Evolutionary conservation across 2,888 invertebrate genomes (phyloP).

Genomic region (Acleris holmiana): DNA sequence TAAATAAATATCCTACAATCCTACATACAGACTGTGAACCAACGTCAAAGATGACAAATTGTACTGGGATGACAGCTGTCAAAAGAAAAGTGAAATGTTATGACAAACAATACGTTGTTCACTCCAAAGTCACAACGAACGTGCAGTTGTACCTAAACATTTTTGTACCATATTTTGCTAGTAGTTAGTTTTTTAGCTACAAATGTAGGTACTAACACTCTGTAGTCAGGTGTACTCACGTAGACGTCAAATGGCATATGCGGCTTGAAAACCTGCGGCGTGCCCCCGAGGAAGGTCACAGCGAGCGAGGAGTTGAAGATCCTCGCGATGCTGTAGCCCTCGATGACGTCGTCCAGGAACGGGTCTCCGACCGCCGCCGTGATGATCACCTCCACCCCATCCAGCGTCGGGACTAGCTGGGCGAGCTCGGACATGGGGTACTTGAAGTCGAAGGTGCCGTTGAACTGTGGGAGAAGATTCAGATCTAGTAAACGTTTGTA

Average conservation of each 20-base stretch:
- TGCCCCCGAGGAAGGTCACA: conserved; percentile 93
- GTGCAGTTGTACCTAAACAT: no score
- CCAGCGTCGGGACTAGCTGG: conserved; percentile 86
- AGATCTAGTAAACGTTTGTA: not conserved
- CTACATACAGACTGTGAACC: no score
- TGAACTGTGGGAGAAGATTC: conserved; percentile 85
- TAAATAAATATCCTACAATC: no score
- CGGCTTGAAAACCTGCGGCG: conserved; percentile 97
- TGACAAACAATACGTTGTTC: no score
- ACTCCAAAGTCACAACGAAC: no score
- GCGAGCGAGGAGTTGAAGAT: conserved; percentile 94
- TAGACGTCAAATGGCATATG: conserved; percentile 95
- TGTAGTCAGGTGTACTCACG: conserved; percentile 81
- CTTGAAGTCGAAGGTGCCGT: conserved; percentile 93
- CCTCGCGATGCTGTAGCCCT: conserved; percentile 93
- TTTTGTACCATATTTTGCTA: no score
- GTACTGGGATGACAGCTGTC: no score
- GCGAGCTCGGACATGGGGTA: conserved; percentile 93
- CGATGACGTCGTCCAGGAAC: conserved; percentile 92
- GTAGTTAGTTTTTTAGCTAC: no score
- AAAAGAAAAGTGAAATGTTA: no score
- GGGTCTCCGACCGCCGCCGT: conserved; percentile 95
- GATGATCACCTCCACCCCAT: conserved; percentile 92
- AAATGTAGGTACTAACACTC: no score
- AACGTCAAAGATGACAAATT: no score